Evolutionary conservation across 1,140 invertebrate species (phyloP).

Genomic region (Leptonema lineaticorne): DNA sequence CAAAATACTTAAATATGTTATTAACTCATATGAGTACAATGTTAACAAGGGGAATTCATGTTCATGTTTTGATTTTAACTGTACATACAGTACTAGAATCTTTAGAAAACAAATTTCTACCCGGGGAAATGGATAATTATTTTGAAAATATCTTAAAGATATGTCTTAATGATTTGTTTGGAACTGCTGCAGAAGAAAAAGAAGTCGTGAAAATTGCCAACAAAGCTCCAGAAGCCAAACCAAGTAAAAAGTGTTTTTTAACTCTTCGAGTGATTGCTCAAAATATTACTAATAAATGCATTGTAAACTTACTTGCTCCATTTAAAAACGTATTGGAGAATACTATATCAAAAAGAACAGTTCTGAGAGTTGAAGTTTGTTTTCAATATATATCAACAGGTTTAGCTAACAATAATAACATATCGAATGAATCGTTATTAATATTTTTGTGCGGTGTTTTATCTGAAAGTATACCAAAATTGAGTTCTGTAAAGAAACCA

Average conservation of each 20-base stretch:
- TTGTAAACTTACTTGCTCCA: constrained; percentile 78
- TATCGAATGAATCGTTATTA: constrained; percentile 71
- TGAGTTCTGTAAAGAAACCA: constrained; percentile 59
- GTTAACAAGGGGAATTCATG: constrained; percentile 87
- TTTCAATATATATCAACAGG: constrained; percentile 77
- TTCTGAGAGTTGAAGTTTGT: constrained; percentile 78
- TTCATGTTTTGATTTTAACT: constrained; percentile 89
- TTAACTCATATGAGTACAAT: constrained; percentile 79
- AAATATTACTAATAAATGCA: constrained; percentile 72
- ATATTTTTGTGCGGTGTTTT: constrained; percentile 80
- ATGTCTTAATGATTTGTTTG: constrained; percentile 87
- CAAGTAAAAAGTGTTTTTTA: constrained; percentile 82
- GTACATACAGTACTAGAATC: constrained; percentile 79
- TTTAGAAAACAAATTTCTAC: constrained; percentile 65
- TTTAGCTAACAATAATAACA: constrained; percentile 75
- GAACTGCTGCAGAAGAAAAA: constrained; percentile 86
- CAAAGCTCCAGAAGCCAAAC: constrained; percentile 77
- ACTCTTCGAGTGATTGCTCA: constrained; percentile 80
- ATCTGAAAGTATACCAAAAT: constrained; percentile 74
- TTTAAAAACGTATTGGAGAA: constrained; percentile 78
- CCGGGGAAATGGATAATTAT: constrained; percentile 76
- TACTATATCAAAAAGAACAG: constrained; percentile 76
- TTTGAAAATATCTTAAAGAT: constrained; percentile 79
- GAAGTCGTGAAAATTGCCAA: constrained; percentile 79
- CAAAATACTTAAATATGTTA: constrained; percentile 75